Conservation (phyloP, 2,888 invertebrate species). For the Caenorhabditis sp. region DNA sequence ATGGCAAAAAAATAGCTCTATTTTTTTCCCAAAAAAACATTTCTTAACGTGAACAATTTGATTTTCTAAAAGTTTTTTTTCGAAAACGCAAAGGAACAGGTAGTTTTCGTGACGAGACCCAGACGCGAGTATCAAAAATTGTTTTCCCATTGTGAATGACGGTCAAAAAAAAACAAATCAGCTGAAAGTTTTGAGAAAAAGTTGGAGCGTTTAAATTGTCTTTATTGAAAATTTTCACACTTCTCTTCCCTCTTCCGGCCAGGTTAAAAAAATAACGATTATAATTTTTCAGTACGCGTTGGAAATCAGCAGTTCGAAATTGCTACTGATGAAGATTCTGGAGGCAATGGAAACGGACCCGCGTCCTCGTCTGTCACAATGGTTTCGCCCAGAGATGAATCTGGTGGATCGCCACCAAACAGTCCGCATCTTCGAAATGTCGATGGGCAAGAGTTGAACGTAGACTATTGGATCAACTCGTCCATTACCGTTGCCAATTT, state of each 20-base stretch:
- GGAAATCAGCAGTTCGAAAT: constrained; percentile 35
- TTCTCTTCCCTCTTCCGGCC: background rate
- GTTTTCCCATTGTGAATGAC: no score
- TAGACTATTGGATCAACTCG: constrained; percentile 64
- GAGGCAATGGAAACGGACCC: constrained; percentile 20
- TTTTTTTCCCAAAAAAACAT: no score
- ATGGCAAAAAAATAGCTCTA: no score
- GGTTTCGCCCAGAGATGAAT: constrained; percentile 23
- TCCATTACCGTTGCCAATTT: background rate
- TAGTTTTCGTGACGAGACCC: no score
- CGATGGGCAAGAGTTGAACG: constrained; percentile 56
- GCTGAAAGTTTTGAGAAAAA: no score
- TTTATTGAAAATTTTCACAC: no score
- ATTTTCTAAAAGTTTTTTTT: no score
- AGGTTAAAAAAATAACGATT: background rate
- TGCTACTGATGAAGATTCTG: constrained; percentile 34
- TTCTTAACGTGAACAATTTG: no score
- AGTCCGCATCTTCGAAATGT: constrained; percentile 31
- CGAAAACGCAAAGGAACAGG: no score
- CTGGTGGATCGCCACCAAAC: constrained; percentile 36
- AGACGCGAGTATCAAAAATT: no score
- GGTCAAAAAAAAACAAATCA: no score
- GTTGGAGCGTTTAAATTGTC: no score
- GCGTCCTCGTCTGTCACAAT: background rate
- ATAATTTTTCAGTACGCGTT: constrained; percentile 15